Evolutionary conservation across 2,888 invertebrate species (phyloP), one percentile per base, ranked within the genome.

Genomic region (Drosophila bunnanda): DNA sequence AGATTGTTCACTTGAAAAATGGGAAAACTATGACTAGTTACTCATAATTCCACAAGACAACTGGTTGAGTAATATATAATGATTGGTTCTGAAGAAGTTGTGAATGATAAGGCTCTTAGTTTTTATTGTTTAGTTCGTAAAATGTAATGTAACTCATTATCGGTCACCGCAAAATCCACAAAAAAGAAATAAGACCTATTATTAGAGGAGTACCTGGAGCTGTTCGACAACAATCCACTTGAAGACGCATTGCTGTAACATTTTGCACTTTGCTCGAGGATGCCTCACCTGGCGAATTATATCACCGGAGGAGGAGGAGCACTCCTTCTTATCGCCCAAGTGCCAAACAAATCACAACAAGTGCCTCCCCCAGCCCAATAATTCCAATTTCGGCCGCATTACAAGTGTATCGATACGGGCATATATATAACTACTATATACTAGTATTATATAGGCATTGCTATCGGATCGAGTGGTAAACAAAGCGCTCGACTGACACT

Each of bases 401-500:
- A 71, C 70, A 55, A 52, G 70, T 65, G 55, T 64, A 34, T 54
- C 34, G 44, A 20, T 30, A 52, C 30, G 25, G 12, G 25, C 15
- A n/a, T 20, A 10, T 20, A 15, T 20, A 28, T 20, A 48, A 13
- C 20, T 50, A 20, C 9, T 32, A n/a, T 10, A 38, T 28, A 1
- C 0, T 17, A 13, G 17, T 50, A 52, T 30, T 41, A 34, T 34
- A 41, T 53, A 12, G 43, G 28, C 13, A 34, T 41, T 67, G 50
- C 50, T 65, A 67, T 65, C 64, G n/a, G n/a, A 22, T 39, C 30
- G 64, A 79, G 77, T 82, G 73, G 86, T 76, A 64, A 85, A 82
- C 82, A 83, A 72, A 72, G 48, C 70, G 62, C 64, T 75, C 61
- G 58, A 70, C 50, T 36, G 66, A 67, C 65, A 65, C 53, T 65